Conservation (phyloP, 2,888 invertebrate species). For the Lasiommata megera region DNA sequence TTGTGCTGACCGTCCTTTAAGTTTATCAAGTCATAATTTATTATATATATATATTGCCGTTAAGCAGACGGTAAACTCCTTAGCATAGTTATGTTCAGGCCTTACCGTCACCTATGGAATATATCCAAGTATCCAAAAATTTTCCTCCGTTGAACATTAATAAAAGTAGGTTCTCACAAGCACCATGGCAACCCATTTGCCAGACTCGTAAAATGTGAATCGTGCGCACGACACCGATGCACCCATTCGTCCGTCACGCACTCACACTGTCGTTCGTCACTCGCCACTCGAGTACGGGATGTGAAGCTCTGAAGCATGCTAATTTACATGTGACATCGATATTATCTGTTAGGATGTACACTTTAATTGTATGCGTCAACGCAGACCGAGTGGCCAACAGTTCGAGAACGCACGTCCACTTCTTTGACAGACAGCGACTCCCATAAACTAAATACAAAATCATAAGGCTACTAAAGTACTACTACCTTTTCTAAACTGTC, state of each 20-base stretch:
- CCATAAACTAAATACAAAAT: no score
- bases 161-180: background rate
- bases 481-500: no score
- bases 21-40: no score
- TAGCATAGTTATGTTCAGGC: no score
- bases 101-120: no score
- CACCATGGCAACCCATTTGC: no score
- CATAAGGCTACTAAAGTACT: no score
- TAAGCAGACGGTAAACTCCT: no score
- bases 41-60: no score
- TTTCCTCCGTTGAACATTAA: background rate
- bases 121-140: no score
- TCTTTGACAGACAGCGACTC: background rate
- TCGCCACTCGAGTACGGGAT: slow-evolving; percentile 36
- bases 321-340: slow-evolving; percentile 40
- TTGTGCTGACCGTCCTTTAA: no score
- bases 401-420: background rate
- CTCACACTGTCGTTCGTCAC: slow-evolving; percentile 2
- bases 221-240: background rate
- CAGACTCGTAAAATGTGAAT: background rate
- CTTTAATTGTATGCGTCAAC: background rate
- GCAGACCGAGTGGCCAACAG: background rate
- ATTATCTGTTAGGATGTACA: slow-evolving; percentile 5
- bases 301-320: slow-evolving; percentile 59
- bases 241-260: slow-evolving; percentile 9